Percentiles rank a stretch among this genome's conserved stretches.
phyloP scores from a whole-genome alignment of 1,140 invertebrate species.

The Drosophila takahashii region DNA sequence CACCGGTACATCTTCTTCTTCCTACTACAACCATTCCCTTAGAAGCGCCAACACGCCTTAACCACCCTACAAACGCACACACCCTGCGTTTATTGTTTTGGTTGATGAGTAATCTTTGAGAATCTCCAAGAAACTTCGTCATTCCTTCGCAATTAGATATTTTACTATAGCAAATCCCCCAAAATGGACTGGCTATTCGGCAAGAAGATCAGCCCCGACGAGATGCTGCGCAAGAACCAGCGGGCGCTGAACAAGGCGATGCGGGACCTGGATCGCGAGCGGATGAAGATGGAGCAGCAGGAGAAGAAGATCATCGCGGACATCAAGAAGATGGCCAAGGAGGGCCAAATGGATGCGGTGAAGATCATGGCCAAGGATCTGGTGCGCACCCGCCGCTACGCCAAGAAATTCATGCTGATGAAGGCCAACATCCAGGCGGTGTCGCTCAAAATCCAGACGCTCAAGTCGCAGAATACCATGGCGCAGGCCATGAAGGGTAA shows the following conservation, averaged over 20 bases:
- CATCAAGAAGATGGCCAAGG: conserved; percentile 99
- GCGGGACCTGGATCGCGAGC: conserved; percentile 97
- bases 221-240: conserved; percentile 99
- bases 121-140: conserved; percentile 34
- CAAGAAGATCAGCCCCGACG: conserved; percentile 97
- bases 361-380: conserved; percentile 99
- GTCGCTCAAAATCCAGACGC: conserved; percentile 98
- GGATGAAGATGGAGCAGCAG: conserved; percentile 98
- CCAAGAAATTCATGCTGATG: conserved; percentile 99
- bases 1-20: conserved; percentile 4
- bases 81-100: conserved; percentile 59
- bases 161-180: conserved; percentile 17
- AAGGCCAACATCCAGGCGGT: conserved; percentile 99
- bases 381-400: conserved; percentile 97
- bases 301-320: conserved; percentile 99
- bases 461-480: conserved; percentile 99
- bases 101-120: conserved; percentile 71
- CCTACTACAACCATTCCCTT: not conserved
- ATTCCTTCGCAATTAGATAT: conserved; percentile 45
- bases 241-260: conserved; percentile 99
- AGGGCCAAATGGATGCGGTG: conserved; percentile 99
- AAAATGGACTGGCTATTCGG: conserved; percentile 99
- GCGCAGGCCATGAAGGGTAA: conserved; percentile 98
- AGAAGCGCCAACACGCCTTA: not conserved
- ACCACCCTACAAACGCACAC: conserved; percentile 22